phyloP scores from a whole-genome alignment of 2,797 vertebrate species.

The Pipistrellus pipistrellus region DNA sequence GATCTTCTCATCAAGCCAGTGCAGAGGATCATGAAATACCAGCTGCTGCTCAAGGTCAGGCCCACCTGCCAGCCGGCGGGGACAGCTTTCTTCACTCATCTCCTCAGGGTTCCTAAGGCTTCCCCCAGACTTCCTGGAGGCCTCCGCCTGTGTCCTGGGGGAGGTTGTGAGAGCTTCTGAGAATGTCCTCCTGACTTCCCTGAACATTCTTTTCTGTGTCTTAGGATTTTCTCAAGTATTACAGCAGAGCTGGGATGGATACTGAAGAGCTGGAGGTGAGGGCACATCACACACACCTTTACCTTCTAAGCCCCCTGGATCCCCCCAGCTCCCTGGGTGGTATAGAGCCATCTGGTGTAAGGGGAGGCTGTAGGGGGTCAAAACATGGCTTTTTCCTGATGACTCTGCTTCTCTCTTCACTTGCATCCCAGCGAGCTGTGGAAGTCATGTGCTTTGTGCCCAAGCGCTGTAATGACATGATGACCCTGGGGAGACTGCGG shows the following conservation, averaged over 20 bases:
- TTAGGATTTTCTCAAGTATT: slow-evolving; percentile 97
- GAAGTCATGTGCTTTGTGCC: slow-evolving; percentile 98
- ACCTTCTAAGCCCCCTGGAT: not conserved
- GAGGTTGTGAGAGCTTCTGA: not conserved
- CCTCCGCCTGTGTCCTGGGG: not conserved
- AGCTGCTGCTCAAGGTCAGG: slow-evolving; percentile 88
- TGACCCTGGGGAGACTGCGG: slow-evolving; percentile 96
- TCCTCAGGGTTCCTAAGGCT: slow-evolving; percentile 11
- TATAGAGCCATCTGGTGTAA: not conserved
- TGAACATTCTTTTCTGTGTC: slow-evolving; percentile 71
- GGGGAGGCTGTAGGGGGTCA: not conserved
- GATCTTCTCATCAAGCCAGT: slow-evolving; percentile 90
- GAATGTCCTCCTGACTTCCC: not conserved
- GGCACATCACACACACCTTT: not conserved
- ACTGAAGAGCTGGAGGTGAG: slow-evolving; percentile 94
- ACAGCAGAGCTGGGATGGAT: slow-evolving; percentile 94
- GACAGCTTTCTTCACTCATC: not conserved
- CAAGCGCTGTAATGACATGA: slow-evolving; percentile 97
- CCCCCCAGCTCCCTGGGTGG: not conserved
- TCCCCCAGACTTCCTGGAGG: not conserved
- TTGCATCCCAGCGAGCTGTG: slow-evolving; percentile 92
- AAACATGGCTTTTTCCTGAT: not conserved
- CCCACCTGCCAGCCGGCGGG: not conserved
- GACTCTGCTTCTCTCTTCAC: not conserved
- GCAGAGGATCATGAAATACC: slow-evolving; percentile 90